These are phyloP conservation scores for Mastomys coucha DNA, from an alignment of 2,113 vertebrate genomes.

Conservation along the genomic window DNA sequence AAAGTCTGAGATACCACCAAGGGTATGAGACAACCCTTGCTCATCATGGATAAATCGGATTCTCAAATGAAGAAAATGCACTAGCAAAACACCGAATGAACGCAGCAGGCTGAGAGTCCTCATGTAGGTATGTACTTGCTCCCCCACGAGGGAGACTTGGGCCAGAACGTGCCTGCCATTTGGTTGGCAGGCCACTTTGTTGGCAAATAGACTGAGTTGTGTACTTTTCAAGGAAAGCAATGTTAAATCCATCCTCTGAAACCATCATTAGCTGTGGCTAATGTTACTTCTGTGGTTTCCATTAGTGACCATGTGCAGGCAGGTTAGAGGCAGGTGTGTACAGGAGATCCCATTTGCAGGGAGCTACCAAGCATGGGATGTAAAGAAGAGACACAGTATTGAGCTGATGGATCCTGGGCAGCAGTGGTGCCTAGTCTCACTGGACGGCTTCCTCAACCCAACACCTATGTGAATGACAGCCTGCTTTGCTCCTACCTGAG, in stretches of 20 bases:
- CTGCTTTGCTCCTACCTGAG: background rate
- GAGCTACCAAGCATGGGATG: background rate
- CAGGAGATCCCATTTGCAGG: background rate
- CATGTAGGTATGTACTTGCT: background rate
- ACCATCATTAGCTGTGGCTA: slow-evolving; percentile 23
- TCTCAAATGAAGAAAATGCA: background rate
- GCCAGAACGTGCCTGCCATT: background rate
- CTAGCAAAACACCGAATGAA: background rate
- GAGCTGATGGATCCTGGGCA: background rate
- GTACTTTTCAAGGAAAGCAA: slow-evolving; percentile 43
- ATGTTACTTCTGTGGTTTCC: slow-evolving; percentile 46
- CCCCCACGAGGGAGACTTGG: background rate
- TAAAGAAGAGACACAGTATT: background rate
- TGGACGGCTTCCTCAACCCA: background rate
- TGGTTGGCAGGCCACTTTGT: background rate
- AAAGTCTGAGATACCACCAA: background rate
- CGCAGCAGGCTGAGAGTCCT: background rate
- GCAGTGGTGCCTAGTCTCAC: background rate
- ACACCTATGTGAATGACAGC: background rate
- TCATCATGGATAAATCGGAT: background rate
- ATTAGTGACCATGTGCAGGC: background rate
- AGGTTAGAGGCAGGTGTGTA: background rate
- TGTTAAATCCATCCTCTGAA: slow-evolving; percentile 56
- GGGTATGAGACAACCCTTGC: background rate
- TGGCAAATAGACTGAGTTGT: slow-evolving; percentile 12